Evolutionary conservation across 2,888 invertebrate species (phyloP), one percentile per base, ranked within the genome.

Genomic region (Trachelus iudaicus): DNA sequence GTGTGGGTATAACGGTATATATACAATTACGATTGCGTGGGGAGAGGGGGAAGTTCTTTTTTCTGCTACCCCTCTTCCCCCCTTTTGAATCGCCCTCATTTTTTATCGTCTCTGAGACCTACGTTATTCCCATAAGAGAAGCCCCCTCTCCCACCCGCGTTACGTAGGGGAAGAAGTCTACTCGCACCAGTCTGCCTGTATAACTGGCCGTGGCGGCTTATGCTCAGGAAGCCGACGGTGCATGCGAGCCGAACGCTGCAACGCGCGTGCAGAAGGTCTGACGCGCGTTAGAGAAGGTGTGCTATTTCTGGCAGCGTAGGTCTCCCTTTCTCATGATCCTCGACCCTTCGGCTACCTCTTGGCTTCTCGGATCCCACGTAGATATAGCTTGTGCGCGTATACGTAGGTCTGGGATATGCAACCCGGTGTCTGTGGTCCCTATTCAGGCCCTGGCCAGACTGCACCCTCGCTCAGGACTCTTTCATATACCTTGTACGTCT

Each of bases 261-360:
- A 80, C 83, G 84, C 83, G 83, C 71, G 71, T 84, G 86, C 81
- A 85, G 85, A 82, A 85, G 85, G 76, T 83, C 82, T 76, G 73
- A 75, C 76, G 75, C 79, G 78, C 82, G 77, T 69, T 82, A 84
- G 83, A 80, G 84, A 86, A 86, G 87, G 87, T 85, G 86, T 85
- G 87, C 88, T 88, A 88, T 88, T 88, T 88, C 87, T 87, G 87
- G 85, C 84, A 79, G 82, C 87, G 84, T 84, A 82, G 81, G 82
- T 81, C 85, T 85, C 82, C 78, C 75, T 78, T 76, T 78, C 79
- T 35, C 33, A 12, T 23, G 71, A 71, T 15, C 13, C 13, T 9
- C 71, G 31, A 71, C 71, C 68, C 30, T 34, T 56, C 23, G 56
- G 56, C 56, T 56, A 56, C 56, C 56, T 56, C 56, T 56, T 56